phyloP scores from a whole-genome alignment of 2,113 vertebrate genomes.

The Nibea coibor region DNA sequence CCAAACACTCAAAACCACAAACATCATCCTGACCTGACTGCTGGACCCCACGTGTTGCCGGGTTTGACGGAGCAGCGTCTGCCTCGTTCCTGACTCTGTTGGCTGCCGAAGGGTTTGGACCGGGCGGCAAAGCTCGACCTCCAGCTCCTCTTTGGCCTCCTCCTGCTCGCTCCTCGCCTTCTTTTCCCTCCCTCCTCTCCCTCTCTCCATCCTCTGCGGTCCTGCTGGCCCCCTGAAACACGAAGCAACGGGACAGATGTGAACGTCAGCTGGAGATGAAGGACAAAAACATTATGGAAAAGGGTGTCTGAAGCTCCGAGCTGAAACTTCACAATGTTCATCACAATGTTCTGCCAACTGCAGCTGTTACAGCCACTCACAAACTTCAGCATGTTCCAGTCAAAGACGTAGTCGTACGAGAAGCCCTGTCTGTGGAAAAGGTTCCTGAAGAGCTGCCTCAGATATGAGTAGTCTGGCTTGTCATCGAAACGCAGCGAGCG shows the following conservation, averaged over 20 bases:
- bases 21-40: slow-evolving; percentile 77
- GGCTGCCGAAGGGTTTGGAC: slow-evolving; percentile 86
- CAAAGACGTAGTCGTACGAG: slow-evolving; percentile 98
- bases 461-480: slow-evolving; percentile 96
- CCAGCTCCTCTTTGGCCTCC: slow-evolving; percentile 87
- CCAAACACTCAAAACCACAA: background rate
- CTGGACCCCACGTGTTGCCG: slow-evolving; percentile 89
- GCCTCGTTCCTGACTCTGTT: slow-evolving; percentile 93
- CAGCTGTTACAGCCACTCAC: slow-evolving; percentile 84
- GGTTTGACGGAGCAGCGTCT: slow-evolving; percentile 91
- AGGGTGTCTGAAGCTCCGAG: background rate
- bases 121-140: slow-evolving; percentile 83
- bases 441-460: slow-evolving; percentile 97
- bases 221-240: slow-evolving; percentile 90
- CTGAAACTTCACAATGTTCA: too few species aligned
- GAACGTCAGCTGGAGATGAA: background rate
- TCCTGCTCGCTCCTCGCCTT: slow-evolving; percentile 93
- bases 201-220: slow-evolving; percentile 93
- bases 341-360: background rate
- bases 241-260: background rate
- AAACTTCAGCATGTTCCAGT: slow-evolving; percentile 99
- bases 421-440: slow-evolving; percentile 98
- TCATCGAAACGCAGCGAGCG: slow-evolving; percentile 97
- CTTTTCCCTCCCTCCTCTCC: slow-evolving; percentile 90
- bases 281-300: background rate